These are phyloP conservation scores for Coelogynopora nodosa DNA, from an alignment of 2,888 invertebrate genomes.

Conservation along the genomic window DNA sequence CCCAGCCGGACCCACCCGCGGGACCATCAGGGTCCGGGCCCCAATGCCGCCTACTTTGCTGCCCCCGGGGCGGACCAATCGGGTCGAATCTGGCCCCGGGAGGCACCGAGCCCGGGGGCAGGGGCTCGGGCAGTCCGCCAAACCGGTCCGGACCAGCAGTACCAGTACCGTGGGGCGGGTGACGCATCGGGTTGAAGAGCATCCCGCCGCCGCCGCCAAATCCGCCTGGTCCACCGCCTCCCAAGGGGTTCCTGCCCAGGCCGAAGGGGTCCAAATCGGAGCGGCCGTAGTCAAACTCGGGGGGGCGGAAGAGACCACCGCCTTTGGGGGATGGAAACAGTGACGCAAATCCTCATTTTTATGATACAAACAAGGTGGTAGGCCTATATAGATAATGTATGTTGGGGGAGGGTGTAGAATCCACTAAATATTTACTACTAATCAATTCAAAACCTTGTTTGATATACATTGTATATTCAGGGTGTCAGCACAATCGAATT, in stretches of 20 bases:
- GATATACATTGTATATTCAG: too few species aligned
- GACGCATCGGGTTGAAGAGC: constrained; percentile 40
- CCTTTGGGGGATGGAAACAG: too few species aligned
- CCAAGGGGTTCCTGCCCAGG: neutral
- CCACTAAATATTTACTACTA: too few species aligned
- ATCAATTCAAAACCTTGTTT: too few species aligned
- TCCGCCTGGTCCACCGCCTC: neutral
- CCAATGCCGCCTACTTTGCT: neutral
- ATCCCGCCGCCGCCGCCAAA: constrained; percentile 35
- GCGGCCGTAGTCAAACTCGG: constrained; percentile 42
- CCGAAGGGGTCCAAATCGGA: constrained; percentile 44
- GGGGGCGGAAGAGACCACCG: too few species aligned
- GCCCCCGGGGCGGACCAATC: neutral
- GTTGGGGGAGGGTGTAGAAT: too few species aligned
- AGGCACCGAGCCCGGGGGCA: constrained; percentile 43
- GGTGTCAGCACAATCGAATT: too few species aligned
- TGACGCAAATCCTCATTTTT: too few species aligned
- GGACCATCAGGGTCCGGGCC: constrained; percentile 28
- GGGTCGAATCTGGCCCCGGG: constrained; percentile 46
- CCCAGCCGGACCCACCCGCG: constrained; percentile 1
- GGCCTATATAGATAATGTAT: too few species aligned
- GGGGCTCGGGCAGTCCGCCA: constrained; percentile 10
- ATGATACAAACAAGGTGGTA: too few species aligned
- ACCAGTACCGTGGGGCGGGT: neutral
- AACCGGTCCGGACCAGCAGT: neutral